phyloP scores from a whole-genome alignment of 2,113 vertebrate species.

The Chionodraco myersi region DNA sequence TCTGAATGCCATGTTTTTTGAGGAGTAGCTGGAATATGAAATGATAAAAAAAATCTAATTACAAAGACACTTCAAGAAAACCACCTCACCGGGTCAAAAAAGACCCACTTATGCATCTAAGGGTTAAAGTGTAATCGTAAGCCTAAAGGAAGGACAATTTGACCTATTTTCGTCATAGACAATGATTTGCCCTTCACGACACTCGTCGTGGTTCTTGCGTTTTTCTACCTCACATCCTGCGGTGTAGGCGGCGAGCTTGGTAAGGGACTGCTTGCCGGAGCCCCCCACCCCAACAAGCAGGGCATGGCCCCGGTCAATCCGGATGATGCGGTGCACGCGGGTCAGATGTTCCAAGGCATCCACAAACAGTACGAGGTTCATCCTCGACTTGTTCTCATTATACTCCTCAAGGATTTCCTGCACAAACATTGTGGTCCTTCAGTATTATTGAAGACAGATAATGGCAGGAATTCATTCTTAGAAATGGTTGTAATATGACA shows the following conservation, averaged over 20 bases:
- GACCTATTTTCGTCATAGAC: background rate
- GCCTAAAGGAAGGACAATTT: background rate
- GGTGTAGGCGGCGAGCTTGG: conserved; percentile 90
- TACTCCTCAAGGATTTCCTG: conserved; percentile 97
- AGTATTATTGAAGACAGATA: background rate
- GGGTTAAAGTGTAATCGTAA: background rate
- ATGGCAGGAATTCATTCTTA: background rate
- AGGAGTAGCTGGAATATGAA: too few species aligned
- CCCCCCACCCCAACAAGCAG: conserved; percentile 93
- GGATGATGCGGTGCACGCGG: conserved; percentile 89
- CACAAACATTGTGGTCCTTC: conserved; percentile 8
- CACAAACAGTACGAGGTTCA: conserved; percentile 96
- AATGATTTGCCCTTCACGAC: background rate
- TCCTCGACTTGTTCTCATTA: conserved; percentile 87
- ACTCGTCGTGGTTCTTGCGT: background rate
- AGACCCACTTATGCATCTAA: too few species aligned
- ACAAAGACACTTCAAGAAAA: too few species aligned
- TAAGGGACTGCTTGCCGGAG: conserved; percentile 94
- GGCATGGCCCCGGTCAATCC: conserved; percentile 91
- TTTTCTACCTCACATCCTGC: conserved; percentile 90
- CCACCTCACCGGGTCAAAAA: too few species aligned
- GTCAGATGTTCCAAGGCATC: conserved; percentile 95
- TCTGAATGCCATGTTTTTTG: too few species aligned
- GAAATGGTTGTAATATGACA: too few species aligned
- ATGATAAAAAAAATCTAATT: too few species aligned